Base-by-base conservation (phyloP, 2,797 vertebrate genomes). In the Malurus splendens region DNA sequence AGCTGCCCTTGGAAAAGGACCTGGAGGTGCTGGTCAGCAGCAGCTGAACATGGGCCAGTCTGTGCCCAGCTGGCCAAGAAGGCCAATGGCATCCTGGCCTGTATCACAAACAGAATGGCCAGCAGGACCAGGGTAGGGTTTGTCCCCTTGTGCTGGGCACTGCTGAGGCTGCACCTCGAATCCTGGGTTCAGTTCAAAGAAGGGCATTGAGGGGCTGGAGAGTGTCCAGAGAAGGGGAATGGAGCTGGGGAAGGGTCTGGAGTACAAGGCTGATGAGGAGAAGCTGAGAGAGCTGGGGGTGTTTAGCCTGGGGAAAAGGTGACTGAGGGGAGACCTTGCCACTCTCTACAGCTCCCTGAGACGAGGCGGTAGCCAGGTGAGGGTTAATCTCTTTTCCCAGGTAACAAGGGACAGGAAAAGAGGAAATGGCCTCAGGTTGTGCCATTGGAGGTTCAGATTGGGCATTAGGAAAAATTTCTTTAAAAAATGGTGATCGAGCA, bases 331-430 rank as follows among this genome's bases (percentile, higher is more conserved):
- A 7, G 2, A 41, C 20, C 12, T 27, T 19, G 2, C 39, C 2
- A 0, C 7, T 33, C 32, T 62, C 20, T 27, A 3, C 5, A 38
- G 0, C 23, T 44, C 2, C 8, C 24, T 39, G 32, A 56, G 30
- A 62, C 24, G 42, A 68, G 36, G 8, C 4, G 56, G 44, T 4
- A 56, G 24, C 38, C 48, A 44, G 19, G 17, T 36, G 4, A 3
- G 8, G 2, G 6, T 68, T 1, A 0, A 4, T 15, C 23, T 44
- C 28, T 44, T 56, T 17, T 32, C 3, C 12, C 32, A 6, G 8
- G 28, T 45, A 56, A 27, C 30, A 56, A n/a, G 39, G 5, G 14
- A 30, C 7, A 45, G 32, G 6, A 44, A 6, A 16, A 45, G 20
- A 50, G 5, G 6, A 56, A 56, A n/a, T 17, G 16, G 14, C 44